Evolutionary conservation across 1,140 invertebrate species (phyloP).

Genomic region (Drosophila pachea): DNA sequence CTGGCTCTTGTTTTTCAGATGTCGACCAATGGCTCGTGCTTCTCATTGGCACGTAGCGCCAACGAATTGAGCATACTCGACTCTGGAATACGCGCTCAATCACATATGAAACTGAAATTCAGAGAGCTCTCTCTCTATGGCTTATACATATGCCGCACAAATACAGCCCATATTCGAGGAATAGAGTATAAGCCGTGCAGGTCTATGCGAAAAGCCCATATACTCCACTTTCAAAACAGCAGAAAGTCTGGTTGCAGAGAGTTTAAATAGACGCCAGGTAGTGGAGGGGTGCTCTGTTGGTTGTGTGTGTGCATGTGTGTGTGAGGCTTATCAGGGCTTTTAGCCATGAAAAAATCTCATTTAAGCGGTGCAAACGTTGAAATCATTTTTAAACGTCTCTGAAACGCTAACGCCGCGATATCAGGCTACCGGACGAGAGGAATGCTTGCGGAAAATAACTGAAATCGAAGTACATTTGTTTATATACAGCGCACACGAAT

Average conservation of each 20-base stretch:
- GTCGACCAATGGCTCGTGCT: conserved; percentile 43
- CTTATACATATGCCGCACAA: too few relatives aligned
- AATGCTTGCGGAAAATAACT: conserved; percentile 15
- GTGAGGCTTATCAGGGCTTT: too few relatives aligned
- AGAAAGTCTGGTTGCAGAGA: conserved; percentile 30
- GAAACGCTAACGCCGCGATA: conserved; percentile 21
- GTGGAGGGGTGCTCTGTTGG: not conserved
- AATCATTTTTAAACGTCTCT: conserved; percentile 34
- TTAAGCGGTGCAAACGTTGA: conserved; percentile 34
- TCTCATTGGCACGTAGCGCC: conserved; percentile 43
- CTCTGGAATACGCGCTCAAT: not conserved
- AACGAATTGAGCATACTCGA: not conserved
- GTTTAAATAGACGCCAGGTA: conserved; percentile 6
- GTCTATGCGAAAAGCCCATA: not conserved
- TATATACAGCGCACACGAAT: not conserved
- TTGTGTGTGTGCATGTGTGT: too few relatives aligned
- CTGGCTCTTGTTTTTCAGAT: not conserved
- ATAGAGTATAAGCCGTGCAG: too few relatives aligned
- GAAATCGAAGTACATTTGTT: conserved; percentile 3
- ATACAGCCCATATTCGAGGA: too few relatives aligned
- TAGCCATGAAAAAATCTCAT: conserved; percentile 26
- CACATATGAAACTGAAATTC: not conserved
- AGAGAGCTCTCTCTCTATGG: too few relatives aligned
- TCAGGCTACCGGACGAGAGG: conserved; percentile 1
- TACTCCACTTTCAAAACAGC: conserved; percentile 15